Percentiles rank a stretch among this genome's conserved stretches.
Evolutionary conservation across 2,797 vertebrate species (phyloP).

Genomic region (Danio albolineatus): DNA sequence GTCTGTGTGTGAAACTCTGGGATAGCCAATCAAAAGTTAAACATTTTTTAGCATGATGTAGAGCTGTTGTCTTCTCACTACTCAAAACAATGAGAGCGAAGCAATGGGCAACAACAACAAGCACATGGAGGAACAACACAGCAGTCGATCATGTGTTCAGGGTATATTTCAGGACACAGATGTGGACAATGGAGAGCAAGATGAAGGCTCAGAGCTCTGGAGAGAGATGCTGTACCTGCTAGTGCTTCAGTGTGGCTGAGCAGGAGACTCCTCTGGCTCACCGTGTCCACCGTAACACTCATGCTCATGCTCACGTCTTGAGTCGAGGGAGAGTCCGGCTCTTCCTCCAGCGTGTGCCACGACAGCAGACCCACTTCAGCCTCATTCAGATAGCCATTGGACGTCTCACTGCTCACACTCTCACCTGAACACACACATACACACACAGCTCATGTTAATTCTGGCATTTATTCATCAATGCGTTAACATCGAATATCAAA

Average conservation of each 20-base stretch:
- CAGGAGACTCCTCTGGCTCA: constrained; percentile 84
- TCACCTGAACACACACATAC: constrained; percentile 83
- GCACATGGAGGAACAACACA: background rate
- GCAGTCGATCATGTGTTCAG: background rate
- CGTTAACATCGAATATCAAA: no score
- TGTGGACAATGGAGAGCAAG: constrained; percentile 22
- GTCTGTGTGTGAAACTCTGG: no score
- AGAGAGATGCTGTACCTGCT: constrained; percentile 83
- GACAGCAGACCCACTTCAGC: constrained; percentile 80
- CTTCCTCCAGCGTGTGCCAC: constrained; percentile 88
- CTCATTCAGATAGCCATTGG: constrained; percentile 85
- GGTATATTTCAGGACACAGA: constrained; percentile 45
- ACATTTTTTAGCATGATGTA: background rate
- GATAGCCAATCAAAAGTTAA: no score
- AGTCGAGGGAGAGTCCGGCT: constrained; percentile 83
- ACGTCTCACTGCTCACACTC: constrained; percentile 88
- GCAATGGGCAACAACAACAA: background rate
- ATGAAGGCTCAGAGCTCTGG: background rate
- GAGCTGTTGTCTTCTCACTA: background rate
- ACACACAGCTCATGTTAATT: no score
- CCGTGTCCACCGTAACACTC: constrained; percentile 75
- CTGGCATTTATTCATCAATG: no score
- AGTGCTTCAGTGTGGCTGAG: constrained; percentile 89
- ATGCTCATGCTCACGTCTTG: constrained; percentile 72
- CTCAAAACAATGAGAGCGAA: background rate